phyloP scores from a whole-genome alignment of 2,888 invertebrate species.

The Ormyrus nitidulus region DNA sequence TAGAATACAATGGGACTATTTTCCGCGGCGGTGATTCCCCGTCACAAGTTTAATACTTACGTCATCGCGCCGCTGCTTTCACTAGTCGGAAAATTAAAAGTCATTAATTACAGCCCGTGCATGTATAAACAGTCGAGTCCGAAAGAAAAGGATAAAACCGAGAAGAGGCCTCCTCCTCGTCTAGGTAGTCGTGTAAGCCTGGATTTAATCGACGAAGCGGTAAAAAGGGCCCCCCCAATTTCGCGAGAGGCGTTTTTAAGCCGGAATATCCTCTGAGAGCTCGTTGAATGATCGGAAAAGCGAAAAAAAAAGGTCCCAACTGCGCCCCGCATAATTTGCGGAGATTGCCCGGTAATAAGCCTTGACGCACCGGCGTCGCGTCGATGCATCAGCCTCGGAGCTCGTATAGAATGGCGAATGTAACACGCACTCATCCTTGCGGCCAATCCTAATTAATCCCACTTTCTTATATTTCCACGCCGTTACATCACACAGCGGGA shows the following conservation, averaged over 20 bases:
- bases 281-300: no score
- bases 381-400: background rate
- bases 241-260: no score
- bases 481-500: background rate
- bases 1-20: slow-evolving; percentile 52
- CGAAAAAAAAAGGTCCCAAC: background rate
- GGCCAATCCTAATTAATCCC: slow-evolving; percentile 18
- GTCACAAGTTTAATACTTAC: slow-evolving; percentile 28
- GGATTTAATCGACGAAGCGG: no score
- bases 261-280: no score
- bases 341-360: background rate
- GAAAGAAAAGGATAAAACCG: no score
- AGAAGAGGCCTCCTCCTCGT: no score
- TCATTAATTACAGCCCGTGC: slow-evolving; percentile 20
- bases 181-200: no score
- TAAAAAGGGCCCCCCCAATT: no score
- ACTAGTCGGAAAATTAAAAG: slow-evolving; percentile 36
- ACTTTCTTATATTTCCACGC: background rate
- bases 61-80: slow-evolving; percentile 34
- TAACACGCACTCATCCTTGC: no score
- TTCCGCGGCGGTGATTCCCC: slow-evolving; percentile 38
- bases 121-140: background rate
- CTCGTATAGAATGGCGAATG: no score
- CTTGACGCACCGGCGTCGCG: background rate
- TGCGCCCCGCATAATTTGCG: slow-evolving; percentile 2